Evolutionary conservation across 2,797 vertebrate genomes (phyloP).

Genomic region (Ambastaia sidthimunki): DNA sequence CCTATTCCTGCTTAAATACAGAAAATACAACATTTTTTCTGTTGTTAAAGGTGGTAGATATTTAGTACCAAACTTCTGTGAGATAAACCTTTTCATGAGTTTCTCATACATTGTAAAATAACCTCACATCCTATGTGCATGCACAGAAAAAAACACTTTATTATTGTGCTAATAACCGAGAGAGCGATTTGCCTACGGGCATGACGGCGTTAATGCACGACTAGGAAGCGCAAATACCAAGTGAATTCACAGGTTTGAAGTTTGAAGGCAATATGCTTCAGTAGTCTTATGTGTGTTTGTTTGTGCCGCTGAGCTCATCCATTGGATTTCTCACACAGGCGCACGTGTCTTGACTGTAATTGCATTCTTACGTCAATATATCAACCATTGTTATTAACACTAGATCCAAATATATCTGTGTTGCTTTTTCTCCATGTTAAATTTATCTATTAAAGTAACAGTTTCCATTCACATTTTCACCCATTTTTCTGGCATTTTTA

Average conservation of each 20-base stretch:
- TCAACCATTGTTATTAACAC: neutral
- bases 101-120: neutral
- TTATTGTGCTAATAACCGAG: neutral
- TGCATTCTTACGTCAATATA: neutral
- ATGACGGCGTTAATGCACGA: neutral
- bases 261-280: neutral
- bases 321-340: neutral
- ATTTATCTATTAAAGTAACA: neutral
- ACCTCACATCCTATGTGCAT: neutral
- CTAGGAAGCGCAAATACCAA: neutral
- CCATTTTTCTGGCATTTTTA: neutral
- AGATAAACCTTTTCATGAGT: neutral
- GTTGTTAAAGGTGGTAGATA: neutral
- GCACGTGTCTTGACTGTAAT: neutral
- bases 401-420: too few species aligned
- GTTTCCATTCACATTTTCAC: neutral
- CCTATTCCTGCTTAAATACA: too few species aligned
- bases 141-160: neutral
- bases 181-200: neutral
- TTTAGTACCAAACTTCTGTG: neutral
- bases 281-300: neutral
- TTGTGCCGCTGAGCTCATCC: neutral
- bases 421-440: too few species aligned
- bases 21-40: too few species aligned
- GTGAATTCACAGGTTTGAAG: slow-evolving; percentile 4